Conservation (phyloP, 92 coral and sea anemone genomes). For the Micromussa lordhowensis region DNA sequence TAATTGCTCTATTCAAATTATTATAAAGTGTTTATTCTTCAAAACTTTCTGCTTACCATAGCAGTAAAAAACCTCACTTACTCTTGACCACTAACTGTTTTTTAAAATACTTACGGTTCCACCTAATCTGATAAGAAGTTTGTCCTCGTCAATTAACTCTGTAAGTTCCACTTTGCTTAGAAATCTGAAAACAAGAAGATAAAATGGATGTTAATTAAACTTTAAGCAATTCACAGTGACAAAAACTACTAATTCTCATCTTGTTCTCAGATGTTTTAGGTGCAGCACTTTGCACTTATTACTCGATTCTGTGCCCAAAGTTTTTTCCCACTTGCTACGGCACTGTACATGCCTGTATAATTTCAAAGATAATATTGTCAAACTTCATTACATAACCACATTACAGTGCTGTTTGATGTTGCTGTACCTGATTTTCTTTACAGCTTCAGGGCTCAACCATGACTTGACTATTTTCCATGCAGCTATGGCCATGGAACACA, state of each 20-base stretch:
- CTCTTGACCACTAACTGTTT: not conserved
- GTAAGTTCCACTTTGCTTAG: conserved; percentile 69
- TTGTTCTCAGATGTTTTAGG: too few relatives aligned
- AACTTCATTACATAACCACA: too few relatives aligned
- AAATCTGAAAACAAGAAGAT: conserved; percentile 51
- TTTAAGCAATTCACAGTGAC: too few relatives aligned
- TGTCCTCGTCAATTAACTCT: conserved; percentile 77
- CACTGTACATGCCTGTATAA: too few relatives aligned
- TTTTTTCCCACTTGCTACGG: too few relatives aligned
- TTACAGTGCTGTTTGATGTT: too few relatives aligned
- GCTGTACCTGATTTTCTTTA: conserved; percentile 76
- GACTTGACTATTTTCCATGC: conserved; percentile 94
- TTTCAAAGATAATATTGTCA: too few relatives aligned
- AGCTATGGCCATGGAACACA: conserved; percentile 50
- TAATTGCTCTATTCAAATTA: not conserved
- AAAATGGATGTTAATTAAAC: not conserved
- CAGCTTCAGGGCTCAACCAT: conserved; percentile 91
- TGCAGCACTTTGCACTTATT: too few relatives aligned
- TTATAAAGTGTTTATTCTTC: too few relatives aligned
- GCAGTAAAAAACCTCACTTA: not conserved
- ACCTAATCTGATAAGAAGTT: conserved; percentile 73
- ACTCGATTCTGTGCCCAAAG: too few relatives aligned
- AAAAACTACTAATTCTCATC: too few relatives aligned
- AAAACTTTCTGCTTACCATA: too few relatives aligned
- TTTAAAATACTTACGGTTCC: conserved; percentile 75